Percentiles rank a stretch among this genome's conserved stretches.
Conservation (phyloP, 2,113 vertebrate genomes). For the Polypterus senegalus region DNA sequence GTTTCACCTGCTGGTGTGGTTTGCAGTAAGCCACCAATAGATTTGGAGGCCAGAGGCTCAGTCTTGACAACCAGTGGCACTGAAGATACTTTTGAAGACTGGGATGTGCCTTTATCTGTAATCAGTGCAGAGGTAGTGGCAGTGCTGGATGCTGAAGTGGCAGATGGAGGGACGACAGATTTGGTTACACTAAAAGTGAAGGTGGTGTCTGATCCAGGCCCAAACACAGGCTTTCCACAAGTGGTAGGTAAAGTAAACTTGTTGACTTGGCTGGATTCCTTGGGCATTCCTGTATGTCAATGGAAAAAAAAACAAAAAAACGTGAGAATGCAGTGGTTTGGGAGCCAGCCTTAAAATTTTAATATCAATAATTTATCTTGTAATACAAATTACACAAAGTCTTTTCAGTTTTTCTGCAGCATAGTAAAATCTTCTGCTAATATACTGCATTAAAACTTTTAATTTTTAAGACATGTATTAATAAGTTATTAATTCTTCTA, state of each 20-base stretch:
- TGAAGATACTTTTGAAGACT: slow-evolving; percentile 22
- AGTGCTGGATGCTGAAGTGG: slow-evolving; percentile 9
- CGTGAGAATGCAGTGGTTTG: neutral
- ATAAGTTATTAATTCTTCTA: too few relatives aligned
- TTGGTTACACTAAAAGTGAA: slow-evolving; percentile 44
- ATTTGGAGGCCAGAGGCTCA: slow-evolving; percentile 45
- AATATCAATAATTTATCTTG: too few relatives aligned
- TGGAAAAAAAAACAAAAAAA: slow-evolving; percentile 18
- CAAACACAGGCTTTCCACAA: slow-evolving; percentile 43
- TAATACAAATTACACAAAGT: too few relatives aligned
- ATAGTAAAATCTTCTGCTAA: too few relatives aligned
- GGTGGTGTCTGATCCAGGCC: slow-evolving; percentile 34
- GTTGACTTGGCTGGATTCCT: slow-evolving; percentile 40
- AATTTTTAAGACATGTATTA: too few relatives aligned
- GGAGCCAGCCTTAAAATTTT: neutral
- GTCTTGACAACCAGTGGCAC: slow-evolving; percentile 31
- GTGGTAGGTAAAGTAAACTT: slow-evolving; percentile 46
- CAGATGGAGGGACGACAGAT: slow-evolving; percentile 24
- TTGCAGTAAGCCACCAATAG: slow-evolving; percentile 39
- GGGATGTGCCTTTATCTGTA: slow-evolving; percentile 25
- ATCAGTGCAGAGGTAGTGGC: slow-evolving; percentile 30
- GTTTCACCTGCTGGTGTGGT: slow-evolving; percentile 62
- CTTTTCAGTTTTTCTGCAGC: too few relatives aligned
- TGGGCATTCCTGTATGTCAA: slow-evolving; percentile 30
- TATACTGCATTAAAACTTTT: too few relatives aligned